Evolutionary conservation across 2,113 vertebrate genomes (phyloP).

Genomic region (Noctilio leporinus): DNA sequence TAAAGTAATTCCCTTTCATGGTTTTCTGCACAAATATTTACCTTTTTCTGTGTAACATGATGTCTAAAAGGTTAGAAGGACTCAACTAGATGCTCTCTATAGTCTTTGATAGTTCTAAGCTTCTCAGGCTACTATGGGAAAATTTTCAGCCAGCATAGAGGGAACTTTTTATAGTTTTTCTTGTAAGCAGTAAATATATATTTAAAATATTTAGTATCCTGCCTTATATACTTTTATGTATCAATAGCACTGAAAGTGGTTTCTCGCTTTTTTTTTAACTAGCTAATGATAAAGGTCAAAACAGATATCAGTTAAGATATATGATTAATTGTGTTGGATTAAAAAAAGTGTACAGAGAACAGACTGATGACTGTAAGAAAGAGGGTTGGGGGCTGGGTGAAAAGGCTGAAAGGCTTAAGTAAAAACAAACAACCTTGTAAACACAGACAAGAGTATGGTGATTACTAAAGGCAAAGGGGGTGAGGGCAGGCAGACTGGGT

Average conservation of each 20-base stretch:
- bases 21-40: neutral
- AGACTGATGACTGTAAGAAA: neutral
- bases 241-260: neutral
- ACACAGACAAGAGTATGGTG: neutral
- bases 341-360: conserved; percentile 2
- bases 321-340: conserved; percentile 66
- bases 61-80: neutral
- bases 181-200: neutral
- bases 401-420: neutral
- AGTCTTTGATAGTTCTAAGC: neutral
- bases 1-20: neutral
- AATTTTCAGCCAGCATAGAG: neutral
- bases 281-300: conserved; percentile 69
- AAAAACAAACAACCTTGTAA: neutral
- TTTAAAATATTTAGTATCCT: neutral
- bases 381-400: neutral
- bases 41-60: neutral
- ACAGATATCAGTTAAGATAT: conserved; percentile 56
- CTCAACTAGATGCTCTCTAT: neutral
- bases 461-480: neutral
- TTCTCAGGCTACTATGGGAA: neutral
- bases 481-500: neutral
- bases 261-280: neutral
- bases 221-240: neutral
- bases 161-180: neutral